Evolutionary conservation across 1,140 invertebrate genomes (phyloP).

Genomic region (Globodera rostochiensis): DNA sequence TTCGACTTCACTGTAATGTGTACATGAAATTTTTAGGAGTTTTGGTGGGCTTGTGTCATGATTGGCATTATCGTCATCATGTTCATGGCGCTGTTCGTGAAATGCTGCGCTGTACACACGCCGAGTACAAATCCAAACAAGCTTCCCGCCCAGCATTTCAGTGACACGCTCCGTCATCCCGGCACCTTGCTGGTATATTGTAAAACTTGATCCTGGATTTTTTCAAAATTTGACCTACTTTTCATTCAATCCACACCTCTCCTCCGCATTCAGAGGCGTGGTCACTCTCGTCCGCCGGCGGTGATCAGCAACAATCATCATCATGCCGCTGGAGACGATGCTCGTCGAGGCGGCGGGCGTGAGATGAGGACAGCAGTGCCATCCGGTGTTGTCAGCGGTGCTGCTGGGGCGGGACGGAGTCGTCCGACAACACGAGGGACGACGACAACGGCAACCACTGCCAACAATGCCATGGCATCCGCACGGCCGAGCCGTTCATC

Average conservation of each 20-base stretch:
- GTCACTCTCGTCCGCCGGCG: background rate
- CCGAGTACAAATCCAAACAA: slow-evolving; percentile 74
- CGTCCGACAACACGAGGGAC: slow-evolving; percentile 3
- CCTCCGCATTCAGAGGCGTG: background rate
- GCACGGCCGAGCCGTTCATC: background rate
- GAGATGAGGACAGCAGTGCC: background rate
- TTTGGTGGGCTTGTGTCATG: slow-evolving; percentile 94
- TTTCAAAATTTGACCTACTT: background rate
- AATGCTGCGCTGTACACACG: slow-evolving; percentile 97
- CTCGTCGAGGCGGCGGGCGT: background rate
- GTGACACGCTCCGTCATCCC: slow-evolving; percentile 62
- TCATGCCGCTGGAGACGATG: slow-evolving; percentile 3
- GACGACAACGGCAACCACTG: background rate
- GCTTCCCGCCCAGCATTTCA: slow-evolving; percentile 59
- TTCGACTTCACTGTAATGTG: too few species aligned
- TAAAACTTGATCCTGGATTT: background rate
- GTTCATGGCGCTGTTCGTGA: slow-evolving; percentile 97
- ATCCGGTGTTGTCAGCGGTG: slow-evolving; percentile 27
- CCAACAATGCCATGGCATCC: background rate
- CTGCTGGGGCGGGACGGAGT: background rate
- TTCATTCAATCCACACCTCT: background rate
- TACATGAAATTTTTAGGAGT: slow-evolving; percentile 73
- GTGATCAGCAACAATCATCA: background rate
- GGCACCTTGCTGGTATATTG: slow-evolving; percentile 46
- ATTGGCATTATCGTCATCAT: slow-evolving; percentile 79